These are phyloP conservation scores for Andrena trimmerana DNA, from an alignment of 2,888 invertebrate species.

Conservation along the genomic window DNA sequence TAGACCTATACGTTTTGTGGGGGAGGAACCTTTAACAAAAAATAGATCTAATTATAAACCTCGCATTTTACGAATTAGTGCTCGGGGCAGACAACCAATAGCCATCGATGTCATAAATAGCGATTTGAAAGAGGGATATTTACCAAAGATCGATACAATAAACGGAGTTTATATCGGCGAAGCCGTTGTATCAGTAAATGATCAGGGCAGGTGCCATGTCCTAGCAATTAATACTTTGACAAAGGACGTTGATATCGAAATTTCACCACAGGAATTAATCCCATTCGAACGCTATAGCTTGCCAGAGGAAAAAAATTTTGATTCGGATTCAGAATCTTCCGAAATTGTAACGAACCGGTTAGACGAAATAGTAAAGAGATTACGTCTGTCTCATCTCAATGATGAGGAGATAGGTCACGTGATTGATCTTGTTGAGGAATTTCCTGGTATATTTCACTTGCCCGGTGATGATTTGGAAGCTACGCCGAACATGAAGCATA, in stretches of 20 bases:
- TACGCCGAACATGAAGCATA: not conserved
- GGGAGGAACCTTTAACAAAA: too few species aligned
- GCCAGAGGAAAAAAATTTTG: not conserved
- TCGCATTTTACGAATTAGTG: too few species aligned
- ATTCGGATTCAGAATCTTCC: not conserved
- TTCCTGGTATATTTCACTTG: not conserved
- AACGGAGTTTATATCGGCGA: not conserved
- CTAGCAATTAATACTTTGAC: not conserved
- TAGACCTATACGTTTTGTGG: too few species aligned
- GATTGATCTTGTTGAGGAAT: slow-evolving; percentile 4
- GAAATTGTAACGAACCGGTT: too few species aligned
- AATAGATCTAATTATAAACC: too few species aligned
- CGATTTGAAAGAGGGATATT: too few species aligned
- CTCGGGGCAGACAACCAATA: too few species aligned
- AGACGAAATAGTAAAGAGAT: not conserved
- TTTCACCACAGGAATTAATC: not conserved
- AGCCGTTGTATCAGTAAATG: not conserved
- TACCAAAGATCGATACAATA: not conserved
- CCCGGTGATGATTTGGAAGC: not conserved
- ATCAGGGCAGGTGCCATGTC: not conserved
- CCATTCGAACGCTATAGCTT: not conserved
- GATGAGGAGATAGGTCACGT: not conserved
- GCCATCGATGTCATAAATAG: too few species aligned
- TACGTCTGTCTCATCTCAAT: not conserved
- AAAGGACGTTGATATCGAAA: not conserved